Evolutionary conservation across 2,888 invertebrate species (phyloP).

Genomic region (Periphyllus acericola): DNA sequence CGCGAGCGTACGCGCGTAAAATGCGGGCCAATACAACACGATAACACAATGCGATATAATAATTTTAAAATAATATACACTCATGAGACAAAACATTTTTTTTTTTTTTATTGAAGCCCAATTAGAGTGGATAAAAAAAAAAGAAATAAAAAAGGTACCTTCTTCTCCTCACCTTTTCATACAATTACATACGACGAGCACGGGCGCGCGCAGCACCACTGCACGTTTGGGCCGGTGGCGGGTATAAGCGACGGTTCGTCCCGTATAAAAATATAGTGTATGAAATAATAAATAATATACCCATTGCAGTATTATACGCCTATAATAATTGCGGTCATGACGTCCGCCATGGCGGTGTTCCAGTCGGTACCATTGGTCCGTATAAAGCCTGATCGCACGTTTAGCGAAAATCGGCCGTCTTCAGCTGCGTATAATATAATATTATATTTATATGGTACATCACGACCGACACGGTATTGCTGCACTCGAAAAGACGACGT

Average conservation of each 20-base stretch:
- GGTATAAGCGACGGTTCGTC: background rate
- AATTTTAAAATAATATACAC: conserved; percentile 30
- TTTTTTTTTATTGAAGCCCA: conserved; percentile 52
- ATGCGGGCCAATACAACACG: conserved; percentile 44
- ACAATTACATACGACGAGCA: background rate
- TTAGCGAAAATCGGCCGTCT: background rate
- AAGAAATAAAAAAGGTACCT: background rate
- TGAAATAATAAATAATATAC: background rate
- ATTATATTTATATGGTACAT: background rate
- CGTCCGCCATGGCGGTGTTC: background rate
- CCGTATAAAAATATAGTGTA: background rate
- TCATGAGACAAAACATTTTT: background rate
- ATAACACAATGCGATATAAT: background rate
- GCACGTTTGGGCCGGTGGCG: background rate
- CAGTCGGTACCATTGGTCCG: background rate
- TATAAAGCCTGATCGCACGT: background rate
- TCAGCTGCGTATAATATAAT: background rate
- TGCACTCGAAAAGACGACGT: background rate
- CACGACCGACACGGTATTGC: too few species aligned
- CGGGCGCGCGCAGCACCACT: background rate
- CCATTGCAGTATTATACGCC: background rate
- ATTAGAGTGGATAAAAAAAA: conserved; percentile 38
- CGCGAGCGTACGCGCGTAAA: background rate
- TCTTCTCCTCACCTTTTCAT: background rate
- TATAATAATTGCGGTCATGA: conserved; percentile 6